These are phyloP conservation scores for Sarcophaga subvicina DNA, from an alignment of 2,888 invertebrate species.

Conservation along the genomic window DNA sequence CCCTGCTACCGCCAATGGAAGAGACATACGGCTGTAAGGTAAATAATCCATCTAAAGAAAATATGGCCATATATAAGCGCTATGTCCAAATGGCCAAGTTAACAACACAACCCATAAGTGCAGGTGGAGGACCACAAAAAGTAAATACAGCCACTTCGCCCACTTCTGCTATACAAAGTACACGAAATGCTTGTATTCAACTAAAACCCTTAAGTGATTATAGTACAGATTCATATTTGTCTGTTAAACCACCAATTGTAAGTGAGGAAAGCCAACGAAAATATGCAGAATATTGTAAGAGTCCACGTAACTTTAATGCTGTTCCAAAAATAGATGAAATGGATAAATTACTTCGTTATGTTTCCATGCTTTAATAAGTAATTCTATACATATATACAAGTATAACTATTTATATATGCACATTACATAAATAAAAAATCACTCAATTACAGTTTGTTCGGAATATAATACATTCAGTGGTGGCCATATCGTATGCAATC, in stretches of 20 bases:
- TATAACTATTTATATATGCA: not conserved
- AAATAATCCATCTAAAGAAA: conserved; percentile 75
- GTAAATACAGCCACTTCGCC: conserved; percentile 13
- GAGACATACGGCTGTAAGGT: conserved; percentile 80
- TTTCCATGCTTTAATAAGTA: conserved; percentile 72
- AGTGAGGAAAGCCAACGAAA: conserved; percentile 76
- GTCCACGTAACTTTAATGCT: conserved; percentile 75
- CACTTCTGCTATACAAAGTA: conserved; percentile 42
- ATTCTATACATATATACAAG: not conserved
- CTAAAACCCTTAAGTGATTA: conserved; percentile 77
- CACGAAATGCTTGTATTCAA: conserved; percentile 76
- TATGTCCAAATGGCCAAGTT: conserved; percentile 80
- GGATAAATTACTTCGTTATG: conserved; percentile 75
- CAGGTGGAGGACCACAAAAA: conserved; percentile 11
- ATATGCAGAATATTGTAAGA: conserved; percentile 79
- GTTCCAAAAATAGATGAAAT: conserved; percentile 77
- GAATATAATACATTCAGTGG: no score
- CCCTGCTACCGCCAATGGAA: conserved; percentile 79
- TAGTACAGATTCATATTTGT: conserved; percentile 78
- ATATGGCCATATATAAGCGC: conserved; percentile 79
- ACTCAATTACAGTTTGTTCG: no score
- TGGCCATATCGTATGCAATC: no score
- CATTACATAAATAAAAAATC: not conserved
- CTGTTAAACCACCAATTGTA: conserved; percentile 77
- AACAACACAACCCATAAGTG: conserved; percentile 62